These are phyloP conservation scores for Lathamus discolor DNA, from an alignment of 2,113 vertebrate genomes.

Conservation along the genomic window DNA sequence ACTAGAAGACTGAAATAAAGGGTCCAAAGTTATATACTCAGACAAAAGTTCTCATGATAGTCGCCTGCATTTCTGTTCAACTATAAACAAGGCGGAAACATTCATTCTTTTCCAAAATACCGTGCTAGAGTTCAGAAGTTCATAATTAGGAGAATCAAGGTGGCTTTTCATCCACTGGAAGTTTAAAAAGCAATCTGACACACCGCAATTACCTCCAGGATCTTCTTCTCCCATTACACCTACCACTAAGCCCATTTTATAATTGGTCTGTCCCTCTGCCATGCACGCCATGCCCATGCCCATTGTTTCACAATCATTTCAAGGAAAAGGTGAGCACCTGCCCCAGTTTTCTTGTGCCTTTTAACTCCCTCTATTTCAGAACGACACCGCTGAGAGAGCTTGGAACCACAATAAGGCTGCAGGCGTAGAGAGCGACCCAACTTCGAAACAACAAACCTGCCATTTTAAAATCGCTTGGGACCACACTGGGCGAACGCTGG, in stretches of 20 bases:
- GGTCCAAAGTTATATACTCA: neutral
- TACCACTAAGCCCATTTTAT: neutral
- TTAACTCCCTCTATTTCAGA: neutral
- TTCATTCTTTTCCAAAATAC: neutral
- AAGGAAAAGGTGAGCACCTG: neutral
- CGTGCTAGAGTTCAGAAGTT: neutral
- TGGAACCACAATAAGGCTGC: neutral
- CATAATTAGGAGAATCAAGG: neutral
- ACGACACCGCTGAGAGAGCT: accelerated
- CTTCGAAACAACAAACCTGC: neutral
- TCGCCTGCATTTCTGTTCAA: neutral
- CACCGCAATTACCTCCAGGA: neutral
- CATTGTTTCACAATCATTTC: neutral
- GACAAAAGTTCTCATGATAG: neutral
- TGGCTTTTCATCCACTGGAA: neutral
- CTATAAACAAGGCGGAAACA: neutral
- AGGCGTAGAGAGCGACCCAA: neutral
- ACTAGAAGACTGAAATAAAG: neutral
- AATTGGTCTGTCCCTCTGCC: neutral
- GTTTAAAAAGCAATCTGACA: neutral
- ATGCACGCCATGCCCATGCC: neutral
- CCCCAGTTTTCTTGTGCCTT: neutral
- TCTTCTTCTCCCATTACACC: conserved; percentile 21
- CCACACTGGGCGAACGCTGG: accelerated
- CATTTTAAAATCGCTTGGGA: neutral